Percentiles rank a stretch among this genome's conserved stretches.
phyloP scores from a whole-genome alignment of 2,888 invertebrate species.

The Drosophila seclusa region DNA sequence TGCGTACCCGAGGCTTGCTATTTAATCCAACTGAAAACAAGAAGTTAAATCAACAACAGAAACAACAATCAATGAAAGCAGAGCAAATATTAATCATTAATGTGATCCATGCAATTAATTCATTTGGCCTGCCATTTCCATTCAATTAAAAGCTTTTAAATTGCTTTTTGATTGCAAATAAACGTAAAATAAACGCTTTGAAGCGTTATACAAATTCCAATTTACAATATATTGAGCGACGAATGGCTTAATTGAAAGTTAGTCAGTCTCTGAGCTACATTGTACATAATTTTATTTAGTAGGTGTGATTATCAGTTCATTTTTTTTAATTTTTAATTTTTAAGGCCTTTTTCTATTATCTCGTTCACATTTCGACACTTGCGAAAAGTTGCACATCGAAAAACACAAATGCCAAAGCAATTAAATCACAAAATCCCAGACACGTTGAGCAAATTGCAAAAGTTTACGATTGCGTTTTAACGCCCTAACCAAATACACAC shows the following conservation, averaged over 20 bases:
- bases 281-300: background rate
- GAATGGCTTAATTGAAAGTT: background rate
- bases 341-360: background rate
- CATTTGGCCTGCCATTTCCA: constrained; percentile 38
- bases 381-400: constrained; percentile 26
- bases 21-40: constrained; percentile 24
- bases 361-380: background rate
- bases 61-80: constrained; percentile 5
- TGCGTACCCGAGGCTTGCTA: constrained; percentile 27
- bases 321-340: background rate
- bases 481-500: constrained; percentile 21
- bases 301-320: background rate
- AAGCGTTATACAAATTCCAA: background rate
- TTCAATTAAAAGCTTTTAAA: constrained; percentile 35
- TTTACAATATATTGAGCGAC: background rate
- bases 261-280: background rate
- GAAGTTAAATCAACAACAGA: constrained; percentile 8
- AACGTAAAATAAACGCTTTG: background rate
- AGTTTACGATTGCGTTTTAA: constrained; percentile 29
- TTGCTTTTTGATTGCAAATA: constrained; percentile 15
- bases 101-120: constrained; percentile 33
- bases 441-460: constrained; percentile 2
- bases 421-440: constrained; percentile 49
- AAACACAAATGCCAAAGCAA: constrained; percentile 29
- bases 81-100: constrained; percentile 36